Percentiles rank a stretch among this genome's conserved stretches.
phyloP scores from a whole-genome alignment of 2,888 invertebrate genomes.

The Merodon equestris region DNA sequence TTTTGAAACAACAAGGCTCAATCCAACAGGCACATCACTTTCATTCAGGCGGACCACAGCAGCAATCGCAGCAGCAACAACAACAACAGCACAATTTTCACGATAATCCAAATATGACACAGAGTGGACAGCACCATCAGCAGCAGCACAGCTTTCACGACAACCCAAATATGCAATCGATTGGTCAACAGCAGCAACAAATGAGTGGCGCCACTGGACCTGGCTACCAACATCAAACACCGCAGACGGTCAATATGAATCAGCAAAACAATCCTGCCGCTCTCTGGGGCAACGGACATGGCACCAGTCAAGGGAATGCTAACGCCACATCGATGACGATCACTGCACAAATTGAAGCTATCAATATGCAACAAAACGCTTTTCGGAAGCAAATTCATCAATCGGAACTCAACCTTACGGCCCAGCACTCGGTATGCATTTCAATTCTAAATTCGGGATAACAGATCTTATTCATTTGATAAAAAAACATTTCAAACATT shows the following conservation, averaged over 20 bases:
- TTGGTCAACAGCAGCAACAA: slow-evolving; percentile 74
- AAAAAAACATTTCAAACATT: slow-evolving; percentile 2
- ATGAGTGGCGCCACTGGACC: slow-evolving; percentile 76
- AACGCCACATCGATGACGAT: slow-evolving; percentile 72
- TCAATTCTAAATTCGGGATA: slow-evolving; percentile 39
- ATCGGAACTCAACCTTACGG: slow-evolving; percentile 96
- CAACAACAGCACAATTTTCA: slow-evolving; percentile 72
- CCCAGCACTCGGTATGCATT: slow-evolving; percentile 90
- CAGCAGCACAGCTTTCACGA: slow-evolving; percentile 28
- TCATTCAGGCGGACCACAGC: slow-evolving; percentile 57
- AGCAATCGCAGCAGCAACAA: slow-evolving; percentile 60
- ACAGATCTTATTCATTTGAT: slow-evolving; percentile 1
- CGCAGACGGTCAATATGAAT: slow-evolving; percentile 31
- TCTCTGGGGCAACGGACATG: slow-evolving; percentile 66
- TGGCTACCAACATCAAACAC: slow-evolving; percentile 31
- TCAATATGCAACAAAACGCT: slow-evolving; percentile 88
- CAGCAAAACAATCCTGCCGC: slow-evolving; percentile 27
- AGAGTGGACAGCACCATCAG: slow-evolving; percentile 30
- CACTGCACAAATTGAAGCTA: slow-evolving; percentile 80
- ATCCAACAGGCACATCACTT: slow-evolving; percentile 76
- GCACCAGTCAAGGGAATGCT: slow-evolving; percentile 35
- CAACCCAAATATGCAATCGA: slow-evolving; percentile 73
- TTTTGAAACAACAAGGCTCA: slow-evolving; percentile 86
- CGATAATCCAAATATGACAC: slow-evolving; percentile 69
- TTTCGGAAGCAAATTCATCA: slow-evolving; percentile 95